Conservation (phyloP, 2,888 invertebrate genomes). For the Plutella xylostella region DNA sequence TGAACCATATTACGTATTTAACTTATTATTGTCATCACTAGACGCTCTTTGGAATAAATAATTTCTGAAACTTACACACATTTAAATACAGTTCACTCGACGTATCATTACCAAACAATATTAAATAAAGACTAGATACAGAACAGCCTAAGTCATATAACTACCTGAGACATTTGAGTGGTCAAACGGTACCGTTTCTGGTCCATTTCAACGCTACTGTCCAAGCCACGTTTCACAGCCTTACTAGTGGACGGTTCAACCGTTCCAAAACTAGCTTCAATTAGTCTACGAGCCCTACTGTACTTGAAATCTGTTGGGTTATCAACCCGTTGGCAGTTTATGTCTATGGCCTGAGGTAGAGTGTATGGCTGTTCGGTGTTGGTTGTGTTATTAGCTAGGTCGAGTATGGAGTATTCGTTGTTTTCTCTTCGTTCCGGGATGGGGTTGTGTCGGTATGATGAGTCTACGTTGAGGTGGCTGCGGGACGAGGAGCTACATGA, state of each 20-base stretch:
- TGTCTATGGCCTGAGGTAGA: constrained; percentile 35
- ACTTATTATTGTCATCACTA: neutral
- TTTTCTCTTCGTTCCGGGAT: constrained; percentile 16
- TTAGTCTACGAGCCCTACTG: constrained; percentile 40
- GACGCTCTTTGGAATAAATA: neutral
- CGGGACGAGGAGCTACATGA: constrained; percentile 35
- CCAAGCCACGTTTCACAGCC: constrained; percentile 50
- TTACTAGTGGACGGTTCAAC: constrained; percentile 35
- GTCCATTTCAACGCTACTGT: constrained; percentile 40
- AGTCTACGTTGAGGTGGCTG: constrained; percentile 25
- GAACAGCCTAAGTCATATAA: constrained; percentile 41
- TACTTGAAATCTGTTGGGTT: constrained; percentile 43
- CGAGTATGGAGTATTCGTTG: constrained; percentile 33
- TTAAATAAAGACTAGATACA: no score
- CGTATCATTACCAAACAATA: no score
- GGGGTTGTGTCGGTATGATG: constrained; percentile 34
- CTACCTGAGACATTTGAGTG: constrained; percentile 50
- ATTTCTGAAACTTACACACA: neutral
- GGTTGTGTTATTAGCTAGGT: constrained; percentile 21
- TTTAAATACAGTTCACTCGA: no score
- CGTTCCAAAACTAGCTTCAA: constrained; percentile 41
- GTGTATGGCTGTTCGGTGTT: constrained; percentile 26
- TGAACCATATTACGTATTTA: neutral
- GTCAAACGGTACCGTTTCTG: constrained; percentile 46
- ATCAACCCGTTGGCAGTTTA: constrained; percentile 39